Conservation (phyloP, 2,113 vertebrate species). For the Silurus meridionalis region DNA sequence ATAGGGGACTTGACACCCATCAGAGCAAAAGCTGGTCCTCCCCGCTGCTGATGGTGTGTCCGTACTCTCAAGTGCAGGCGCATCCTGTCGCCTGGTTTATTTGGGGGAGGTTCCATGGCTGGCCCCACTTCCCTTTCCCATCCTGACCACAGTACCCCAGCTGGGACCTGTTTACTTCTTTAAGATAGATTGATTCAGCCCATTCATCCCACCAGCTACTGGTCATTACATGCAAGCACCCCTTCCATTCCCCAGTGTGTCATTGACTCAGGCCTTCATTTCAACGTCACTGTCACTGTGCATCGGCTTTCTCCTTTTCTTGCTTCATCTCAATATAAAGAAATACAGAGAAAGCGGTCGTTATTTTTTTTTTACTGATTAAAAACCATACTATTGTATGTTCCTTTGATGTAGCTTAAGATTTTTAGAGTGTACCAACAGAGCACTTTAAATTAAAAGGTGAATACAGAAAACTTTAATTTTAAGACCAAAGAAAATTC, state of each 20-base stretch:
- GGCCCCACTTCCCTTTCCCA: conserved; percentile 52
- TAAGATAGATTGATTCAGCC: conserved; percentile 60
- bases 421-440: not conserved
- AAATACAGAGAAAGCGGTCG: not conserved
- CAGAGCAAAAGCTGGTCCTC: conserved; percentile 51
- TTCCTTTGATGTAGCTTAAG: not conserved
- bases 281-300: not conserved
- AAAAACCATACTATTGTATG: not conserved
- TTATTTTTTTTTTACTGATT: not conserved
- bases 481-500: not conserved
- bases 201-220: conserved; percentile 58
- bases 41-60: conserved; percentile 45
- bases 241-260: conserved; percentile 35
- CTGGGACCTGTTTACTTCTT: conserved; percentile 62
- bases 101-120: conserved; percentile 49
- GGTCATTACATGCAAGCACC: conserved; percentile 49
- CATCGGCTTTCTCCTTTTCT: not conserved
- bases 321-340: not conserved
- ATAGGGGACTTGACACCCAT: conserved; percentile 55
- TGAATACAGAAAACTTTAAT: not conserved
- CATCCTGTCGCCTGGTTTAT: conserved; percentile 61
- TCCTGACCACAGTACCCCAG: conserved; percentile 53
- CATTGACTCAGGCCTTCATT: conserved; percentile 32
- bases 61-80: conserved; percentile 49
- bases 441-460: not conserved